Evolutionary conservation across 1,140 invertebrate genomes (phyloP).

Genomic region (Thaumetopoea pityocampa): DNA sequence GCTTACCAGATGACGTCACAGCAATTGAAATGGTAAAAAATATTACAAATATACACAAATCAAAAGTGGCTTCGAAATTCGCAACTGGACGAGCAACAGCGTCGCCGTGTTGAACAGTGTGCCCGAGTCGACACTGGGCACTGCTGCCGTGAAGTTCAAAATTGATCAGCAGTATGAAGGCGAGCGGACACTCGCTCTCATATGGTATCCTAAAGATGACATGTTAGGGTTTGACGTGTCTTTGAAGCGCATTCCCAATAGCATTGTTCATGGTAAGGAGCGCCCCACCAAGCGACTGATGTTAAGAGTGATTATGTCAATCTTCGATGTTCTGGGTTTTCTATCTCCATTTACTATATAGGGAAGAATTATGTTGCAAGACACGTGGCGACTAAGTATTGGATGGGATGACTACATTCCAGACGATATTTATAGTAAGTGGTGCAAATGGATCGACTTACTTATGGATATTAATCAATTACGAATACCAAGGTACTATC

Average conservation of each 20-base stretch:
- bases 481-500: conserved; percentile 16
- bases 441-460: conserved; percentile 13
- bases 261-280: conserved; percentile 14
- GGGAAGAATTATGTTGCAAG: conserved; percentile 16
- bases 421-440: conserved; percentile 8
- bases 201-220: conserved; percentile 28
- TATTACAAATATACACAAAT: conserved; percentile 32
- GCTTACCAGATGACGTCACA: conserved; percentile 22
- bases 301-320: conserved; percentile 22
- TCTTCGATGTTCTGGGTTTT: conserved; percentile 20
- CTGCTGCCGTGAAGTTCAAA: conserved; percentile 12
- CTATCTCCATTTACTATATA: conserved; percentile 20
- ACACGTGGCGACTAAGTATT: conserved; percentile 16
- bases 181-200: conserved; percentile 22
- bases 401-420: conserved; percentile 15
- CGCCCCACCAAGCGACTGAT: conserved; percentile 25
- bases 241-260: conserved; percentile 19
- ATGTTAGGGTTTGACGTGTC: conserved; percentile 19
- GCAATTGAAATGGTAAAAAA: conserved; percentile 26
- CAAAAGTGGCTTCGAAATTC: conserved; percentile 28
- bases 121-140: conserved; percentile 14
- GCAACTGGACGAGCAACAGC: conserved; percentile 24
- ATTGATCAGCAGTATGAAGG: conserved; percentile 9
- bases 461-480: conserved; percentile 1
- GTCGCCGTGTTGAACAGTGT: conserved; percentile 10